These are phyloP conservation scores for Poeciliopsis prolifica DNA, from an alignment of 2,113 vertebrate species.

Conservation along the genomic window DNA sequence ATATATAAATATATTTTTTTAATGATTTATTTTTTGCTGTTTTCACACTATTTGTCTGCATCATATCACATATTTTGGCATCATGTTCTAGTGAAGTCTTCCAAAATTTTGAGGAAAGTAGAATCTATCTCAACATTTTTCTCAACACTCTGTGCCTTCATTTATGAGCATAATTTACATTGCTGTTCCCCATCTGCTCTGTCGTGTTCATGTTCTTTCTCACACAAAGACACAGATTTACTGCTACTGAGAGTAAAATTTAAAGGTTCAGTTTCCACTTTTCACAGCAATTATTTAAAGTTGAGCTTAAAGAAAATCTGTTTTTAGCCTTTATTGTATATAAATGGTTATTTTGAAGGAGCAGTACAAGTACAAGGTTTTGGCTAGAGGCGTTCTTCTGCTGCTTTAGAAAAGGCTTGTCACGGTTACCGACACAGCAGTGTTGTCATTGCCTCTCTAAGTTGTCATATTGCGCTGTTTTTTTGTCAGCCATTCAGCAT, in stretches of 20 bases:
- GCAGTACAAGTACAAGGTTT: not conserved
- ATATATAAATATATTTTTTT: constrained; percentile 32
- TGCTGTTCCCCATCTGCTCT: constrained; percentile 1
- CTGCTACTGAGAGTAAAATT: constrained; percentile 1
- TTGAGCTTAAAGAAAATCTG: not conserved
- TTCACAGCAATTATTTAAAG: constrained; percentile 13
- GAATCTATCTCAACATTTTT: constrained; percentile 68
- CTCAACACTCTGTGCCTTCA: constrained; percentile 20
- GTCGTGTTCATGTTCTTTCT: not conserved
- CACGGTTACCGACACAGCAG: not conserved
- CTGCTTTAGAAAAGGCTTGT: not conserved
- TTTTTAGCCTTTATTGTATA: not conserved
- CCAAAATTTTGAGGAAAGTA: constrained; percentile 57
- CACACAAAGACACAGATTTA: constrained; percentile 8
- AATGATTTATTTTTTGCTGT: constrained; percentile 33
- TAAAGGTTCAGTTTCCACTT: constrained; percentile 8
- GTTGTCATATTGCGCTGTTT: constrained; percentile 3
- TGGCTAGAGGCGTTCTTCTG: constrained; percentile 1
- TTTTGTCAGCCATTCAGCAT: not conserved
- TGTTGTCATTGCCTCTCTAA: constrained; percentile 1
- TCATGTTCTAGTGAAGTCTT: constrained; percentile 53
- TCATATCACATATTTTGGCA: constrained; percentile 44
- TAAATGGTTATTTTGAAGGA: constrained; percentile 12
- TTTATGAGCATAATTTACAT: constrained; percentile 10
- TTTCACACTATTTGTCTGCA: constrained; percentile 43